Percentiles rank a stretch among this genome's conserved stretches.
phyloP scores from a whole-genome alignment of 2,113 vertebrate genomes.

The Egretta garzetta region DNA sequence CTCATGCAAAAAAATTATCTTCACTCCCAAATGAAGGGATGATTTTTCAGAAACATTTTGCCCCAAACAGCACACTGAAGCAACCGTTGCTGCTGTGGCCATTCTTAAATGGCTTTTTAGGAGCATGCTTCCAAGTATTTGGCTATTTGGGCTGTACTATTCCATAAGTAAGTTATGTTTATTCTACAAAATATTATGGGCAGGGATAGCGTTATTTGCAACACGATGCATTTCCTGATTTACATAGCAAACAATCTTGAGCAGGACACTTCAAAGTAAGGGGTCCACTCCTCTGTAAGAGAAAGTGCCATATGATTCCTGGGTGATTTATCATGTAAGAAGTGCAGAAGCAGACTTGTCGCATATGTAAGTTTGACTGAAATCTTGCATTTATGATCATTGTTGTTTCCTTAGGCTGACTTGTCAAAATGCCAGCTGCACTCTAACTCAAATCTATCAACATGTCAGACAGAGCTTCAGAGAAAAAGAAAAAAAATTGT shows the following conservation, averaged over 20 bases:
- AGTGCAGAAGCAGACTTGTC: neutral
- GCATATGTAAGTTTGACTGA: neutral
- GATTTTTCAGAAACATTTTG: neutral
- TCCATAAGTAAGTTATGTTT: neutral
- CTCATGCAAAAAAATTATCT: neutral
- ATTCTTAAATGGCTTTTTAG: neutral
- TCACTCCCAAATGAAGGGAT: neutral
- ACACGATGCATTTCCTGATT: neutral
- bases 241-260: neutral
- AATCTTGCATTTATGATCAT: neutral
- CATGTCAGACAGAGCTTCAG: neutral
- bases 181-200: neutral
- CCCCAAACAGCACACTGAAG: neutral
- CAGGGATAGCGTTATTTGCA: neutral
- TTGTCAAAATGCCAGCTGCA: neutral
- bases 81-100: neutral
- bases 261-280: neutral
- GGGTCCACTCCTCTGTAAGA: neutral
- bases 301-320: neutral
- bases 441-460: neutral
- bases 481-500: neutral
- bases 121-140: neutral
- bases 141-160: neutral
- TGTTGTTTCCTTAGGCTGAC: neutral
- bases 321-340: neutral